Conservation (phyloP, 2,888 invertebrate genomes). For the Rhynchonema sp. region DNA sequence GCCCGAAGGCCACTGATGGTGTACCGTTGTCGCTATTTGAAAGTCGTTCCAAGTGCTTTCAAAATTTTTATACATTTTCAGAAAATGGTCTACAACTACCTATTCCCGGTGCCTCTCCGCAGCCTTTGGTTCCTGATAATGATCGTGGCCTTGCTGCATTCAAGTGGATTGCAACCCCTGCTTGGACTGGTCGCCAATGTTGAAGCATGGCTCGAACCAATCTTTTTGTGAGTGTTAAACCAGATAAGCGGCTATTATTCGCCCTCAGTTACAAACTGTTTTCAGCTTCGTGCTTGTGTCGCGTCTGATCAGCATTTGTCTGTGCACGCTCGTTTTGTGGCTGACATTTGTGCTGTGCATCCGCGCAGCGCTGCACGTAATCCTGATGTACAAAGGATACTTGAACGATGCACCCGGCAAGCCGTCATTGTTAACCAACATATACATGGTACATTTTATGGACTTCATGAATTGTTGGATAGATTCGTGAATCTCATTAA, state of each 20-base stretch:
- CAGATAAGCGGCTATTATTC: no score
- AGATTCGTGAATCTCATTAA: no score
- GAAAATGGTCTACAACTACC: not conserved
- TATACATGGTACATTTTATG: not conserved
- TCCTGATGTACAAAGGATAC: not conserved
- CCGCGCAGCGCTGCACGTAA: not conserved
- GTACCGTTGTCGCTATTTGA: no score
- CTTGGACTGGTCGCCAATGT: not conserved
- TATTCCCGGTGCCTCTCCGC: not conserved
- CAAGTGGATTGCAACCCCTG: not conserved
- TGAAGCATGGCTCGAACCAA: not conserved
- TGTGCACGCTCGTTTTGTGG: not conserved
- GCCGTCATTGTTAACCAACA: not conserved
- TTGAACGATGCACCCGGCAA: not conserved
- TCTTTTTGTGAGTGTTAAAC: not conserved
- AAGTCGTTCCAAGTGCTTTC: not conserved
- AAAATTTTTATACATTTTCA: not conserved
- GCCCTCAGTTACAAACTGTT: no score
- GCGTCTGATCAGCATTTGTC: not conserved
- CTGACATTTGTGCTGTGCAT: not conserved
- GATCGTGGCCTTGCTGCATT: not conserved
- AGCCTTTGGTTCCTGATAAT: not conserved
- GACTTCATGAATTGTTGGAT: no score
- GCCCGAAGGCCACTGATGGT: no score
- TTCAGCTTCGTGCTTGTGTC: not conserved